These are phyloP conservation scores for Pachymerium ferrugineum DNA, from an alignment of 2,888 invertebrate species.

Conservation along the genomic window DNA sequence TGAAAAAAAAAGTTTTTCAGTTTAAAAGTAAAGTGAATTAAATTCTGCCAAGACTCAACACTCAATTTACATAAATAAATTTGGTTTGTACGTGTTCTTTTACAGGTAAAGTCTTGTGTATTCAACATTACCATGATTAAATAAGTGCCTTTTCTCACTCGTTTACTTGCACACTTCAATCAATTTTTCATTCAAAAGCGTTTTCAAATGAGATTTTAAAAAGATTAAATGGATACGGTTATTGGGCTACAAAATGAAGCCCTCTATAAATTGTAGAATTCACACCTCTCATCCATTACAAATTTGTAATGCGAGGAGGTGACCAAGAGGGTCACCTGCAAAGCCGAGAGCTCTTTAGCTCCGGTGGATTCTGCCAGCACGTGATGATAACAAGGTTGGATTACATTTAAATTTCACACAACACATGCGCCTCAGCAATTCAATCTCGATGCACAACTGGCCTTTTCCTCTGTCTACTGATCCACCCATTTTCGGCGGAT, in stretches of 20 bases:
- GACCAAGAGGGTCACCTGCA: conserved; percentile 13
- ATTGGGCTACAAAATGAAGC: too few relatives aligned
- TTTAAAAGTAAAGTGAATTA: neutral
- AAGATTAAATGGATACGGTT: too few relatives aligned
- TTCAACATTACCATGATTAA: too few relatives aligned
- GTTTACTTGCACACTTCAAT: neutral
- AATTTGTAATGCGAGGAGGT: neutral
- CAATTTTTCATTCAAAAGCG: neutral
- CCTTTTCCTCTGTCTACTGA: neutral
- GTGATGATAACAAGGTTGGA: conserved; percentile 4
- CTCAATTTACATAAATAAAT: neutral
- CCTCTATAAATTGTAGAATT: neutral
- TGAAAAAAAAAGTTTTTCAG: neutral
- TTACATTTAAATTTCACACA: conserved; percentile 13
- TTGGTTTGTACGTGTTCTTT: neutral
- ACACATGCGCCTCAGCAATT: neutral
- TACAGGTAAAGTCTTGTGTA: neutral
- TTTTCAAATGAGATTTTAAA: neutral
- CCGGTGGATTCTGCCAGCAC: neutral
- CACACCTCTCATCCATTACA: neutral
- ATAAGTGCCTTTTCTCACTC: neutral
- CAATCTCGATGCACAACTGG: neutral
- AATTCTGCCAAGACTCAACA: neutral
- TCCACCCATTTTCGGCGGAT: neutral
- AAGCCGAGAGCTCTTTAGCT: neutral